Conservation (phyloP, 2,113 vertebrate genomes). For the Larimichthys crocea region DNA sequence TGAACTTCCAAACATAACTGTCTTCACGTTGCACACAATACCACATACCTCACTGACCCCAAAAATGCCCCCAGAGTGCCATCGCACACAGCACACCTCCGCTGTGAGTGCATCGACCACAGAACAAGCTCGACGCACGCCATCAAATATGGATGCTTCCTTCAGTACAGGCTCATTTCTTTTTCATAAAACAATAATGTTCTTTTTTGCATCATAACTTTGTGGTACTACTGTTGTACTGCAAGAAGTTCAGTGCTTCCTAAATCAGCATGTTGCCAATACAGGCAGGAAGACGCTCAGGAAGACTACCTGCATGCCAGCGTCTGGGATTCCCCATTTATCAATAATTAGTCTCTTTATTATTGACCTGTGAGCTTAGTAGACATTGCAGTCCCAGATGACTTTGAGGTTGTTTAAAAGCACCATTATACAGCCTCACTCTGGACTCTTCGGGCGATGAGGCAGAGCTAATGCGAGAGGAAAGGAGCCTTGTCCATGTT, state of each 20-base stretch:
- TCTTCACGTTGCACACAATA: constrained; percentile 29
- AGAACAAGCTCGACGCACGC: constrained; percentile 45
- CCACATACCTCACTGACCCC: constrained; percentile 28
- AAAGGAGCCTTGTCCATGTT: constrained; percentile 55
- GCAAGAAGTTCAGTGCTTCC: constrained; percentile 7
- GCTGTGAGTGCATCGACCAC: constrained; percentile 50
- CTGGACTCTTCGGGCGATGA: constrained; percentile 44
- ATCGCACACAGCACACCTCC: constrained; percentile 14
- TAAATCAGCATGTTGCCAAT: constrained; percentile 27
- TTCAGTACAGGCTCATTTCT: constrained; percentile 72
- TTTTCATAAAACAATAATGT: constrained; percentile 75
- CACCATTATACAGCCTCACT: constrained; percentile 14
- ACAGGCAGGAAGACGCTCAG: not conserved
- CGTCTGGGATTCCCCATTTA: constrained; percentile 6
- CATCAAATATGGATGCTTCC: constrained; percentile 82
- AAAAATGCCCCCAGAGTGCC: constrained; percentile 25
- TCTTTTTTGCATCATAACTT: constrained; percentile 29
- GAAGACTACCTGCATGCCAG: constrained; percentile 6
- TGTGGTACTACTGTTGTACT: not conserved
- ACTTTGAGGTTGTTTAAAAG: constrained; percentile 47
- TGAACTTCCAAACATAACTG: constrained; percentile 30
- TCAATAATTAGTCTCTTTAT: constrained; percentile 65
- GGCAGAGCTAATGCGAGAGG: constrained; percentile 67
- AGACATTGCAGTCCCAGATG: constrained; percentile 9
- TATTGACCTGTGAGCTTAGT: constrained; percentile 37